Evolutionary conservation across 2,797 vertebrate species (phyloP), one percentile per base, ranked within the genome.

Genomic region (Natrix natrix): DNA sequence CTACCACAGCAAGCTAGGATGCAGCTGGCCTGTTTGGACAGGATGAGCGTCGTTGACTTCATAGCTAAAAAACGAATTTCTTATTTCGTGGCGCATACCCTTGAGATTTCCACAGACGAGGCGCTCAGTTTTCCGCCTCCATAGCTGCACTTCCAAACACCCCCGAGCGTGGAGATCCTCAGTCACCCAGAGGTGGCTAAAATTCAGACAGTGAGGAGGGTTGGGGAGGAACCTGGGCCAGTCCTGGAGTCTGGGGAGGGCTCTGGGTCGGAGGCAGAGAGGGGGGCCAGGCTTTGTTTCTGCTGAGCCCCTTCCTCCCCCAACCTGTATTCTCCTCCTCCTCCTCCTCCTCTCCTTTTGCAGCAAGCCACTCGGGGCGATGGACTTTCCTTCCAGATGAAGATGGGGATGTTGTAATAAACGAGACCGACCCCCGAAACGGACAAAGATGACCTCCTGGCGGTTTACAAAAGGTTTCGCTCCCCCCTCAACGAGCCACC

Each of bases 281-380:
- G 48, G 48, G 48, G 48, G 48, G 48, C 5, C 48, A 52, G 48
- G 48, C 48, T 52, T 52, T 52, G 48, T 52, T 4, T 52, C 48
- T 52, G 48, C 5, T 52, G 55, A 56, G 55, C 14, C 55, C 55
- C 54, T 13, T 26, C 12, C 6, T 86, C 55, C 61, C 28, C 12
- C 63, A 26, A 87, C 61, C 11, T 55, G 8, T 69, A 28, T 26
- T 43, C 43, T 43, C 43, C 4, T 43, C 43, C 32, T 37, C 48
- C 6, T 52, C 48, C 48, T 52, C 14, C 2, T 32, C 60, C 0
- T 86, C 26, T 89, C 3, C 90, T 86, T 88, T 91, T 86, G 88
- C 95, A 99, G 99, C 98, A 99, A 98, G 97, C 99, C 93, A 99
- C 98, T 0, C 98, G 98, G 14, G 98, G 98, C 91, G 99, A 99